phyloP scores from a whole-genome alignment of 2,888 invertebrate genomes.

The Uropetala carovei region DNA sequence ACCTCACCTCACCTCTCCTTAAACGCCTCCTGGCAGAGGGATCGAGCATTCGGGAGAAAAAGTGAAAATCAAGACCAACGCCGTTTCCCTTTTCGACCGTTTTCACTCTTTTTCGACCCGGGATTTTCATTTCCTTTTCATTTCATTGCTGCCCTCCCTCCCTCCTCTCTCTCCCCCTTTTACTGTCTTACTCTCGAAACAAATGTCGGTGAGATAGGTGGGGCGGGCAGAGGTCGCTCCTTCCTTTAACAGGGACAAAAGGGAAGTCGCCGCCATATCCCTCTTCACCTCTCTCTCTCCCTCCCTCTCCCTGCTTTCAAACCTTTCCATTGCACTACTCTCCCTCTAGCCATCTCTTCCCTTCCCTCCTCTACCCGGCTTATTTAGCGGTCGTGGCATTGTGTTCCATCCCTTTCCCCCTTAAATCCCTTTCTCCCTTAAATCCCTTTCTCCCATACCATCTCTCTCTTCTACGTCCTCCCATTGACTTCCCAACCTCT shows the following conservation, averaged over 20 bases:
- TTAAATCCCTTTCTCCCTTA: not conserved
- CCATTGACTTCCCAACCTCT: not conserved
- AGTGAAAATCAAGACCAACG: conserved; percentile 20
- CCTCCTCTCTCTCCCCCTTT: no score
- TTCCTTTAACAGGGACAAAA: not conserved
- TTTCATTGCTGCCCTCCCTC: not conserved
- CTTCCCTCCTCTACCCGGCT: not conserved
- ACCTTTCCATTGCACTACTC: not conserved
- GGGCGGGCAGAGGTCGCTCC: not conserved
- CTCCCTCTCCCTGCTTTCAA: not conserved
- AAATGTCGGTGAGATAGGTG: not conserved
- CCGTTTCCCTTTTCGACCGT: not conserved
- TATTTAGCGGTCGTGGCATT: conserved; percentile 35
- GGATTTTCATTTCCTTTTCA: conserved; percentile 29
- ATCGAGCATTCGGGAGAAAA: not conserved
- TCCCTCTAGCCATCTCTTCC: not conserved
- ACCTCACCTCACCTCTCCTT: not conserved
- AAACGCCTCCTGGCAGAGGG: not conserved
- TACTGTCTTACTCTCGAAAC: not conserved
- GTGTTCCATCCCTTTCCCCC: not conserved
- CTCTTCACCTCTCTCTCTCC: not conserved
- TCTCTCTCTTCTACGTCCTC: not conserved
- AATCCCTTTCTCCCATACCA: not conserved
- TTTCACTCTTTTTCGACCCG: conserved; percentile 20
- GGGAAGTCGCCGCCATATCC: not conserved